Evolutionary conservation across 2,113 vertebrate species (phyloP).

Genomic region (Pachypanchax playfairii): DNA sequence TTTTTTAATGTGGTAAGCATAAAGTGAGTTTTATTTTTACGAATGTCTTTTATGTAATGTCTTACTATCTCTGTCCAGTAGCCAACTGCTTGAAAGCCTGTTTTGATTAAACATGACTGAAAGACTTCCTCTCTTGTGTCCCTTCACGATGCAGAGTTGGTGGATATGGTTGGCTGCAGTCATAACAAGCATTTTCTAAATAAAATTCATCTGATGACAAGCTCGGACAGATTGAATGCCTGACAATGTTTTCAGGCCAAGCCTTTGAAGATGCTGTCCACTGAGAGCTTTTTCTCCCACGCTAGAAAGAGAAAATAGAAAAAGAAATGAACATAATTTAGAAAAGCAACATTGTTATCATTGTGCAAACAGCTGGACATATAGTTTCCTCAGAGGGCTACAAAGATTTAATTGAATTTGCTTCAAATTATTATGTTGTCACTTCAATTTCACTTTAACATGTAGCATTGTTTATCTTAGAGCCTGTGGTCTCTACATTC

Average conservation of each 20-base stretch:
- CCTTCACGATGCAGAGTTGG: constrained; percentile 51
- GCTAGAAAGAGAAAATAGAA: constrained; percentile 28
- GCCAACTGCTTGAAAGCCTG: constrained; percentile 38
- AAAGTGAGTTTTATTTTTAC: not conserved
- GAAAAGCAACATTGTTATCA: constrained; percentile 34
- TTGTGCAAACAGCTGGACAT: constrained; percentile 34
- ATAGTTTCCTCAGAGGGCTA: constrained; percentile 51
- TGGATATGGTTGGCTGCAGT: constrained; percentile 63
- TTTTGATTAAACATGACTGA: constrained; percentile 59
- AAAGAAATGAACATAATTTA: constrained; percentile 26
- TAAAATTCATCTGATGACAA: constrained; percentile 68
- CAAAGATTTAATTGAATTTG: constrained; percentile 49
- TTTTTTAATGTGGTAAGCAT: not conserved
- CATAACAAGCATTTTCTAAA: constrained; percentile 74
- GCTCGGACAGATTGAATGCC: constrained; percentile 61
- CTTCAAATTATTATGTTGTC: constrained; percentile 67
- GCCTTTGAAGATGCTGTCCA: constrained; percentile 48
- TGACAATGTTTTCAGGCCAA: constrained; percentile 55
- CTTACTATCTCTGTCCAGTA: constrained; percentile 9
- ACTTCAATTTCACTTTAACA: constrained; percentile 62
- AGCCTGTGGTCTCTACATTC: constrained; percentile 56
- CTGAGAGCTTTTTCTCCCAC: constrained; percentile 42
- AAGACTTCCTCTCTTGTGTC: constrained; percentile 64
- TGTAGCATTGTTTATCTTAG: constrained; percentile 39
- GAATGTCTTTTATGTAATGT: not conserved